Evolutionary conservation across 2,113 vertebrate species (phyloP), one percentile per base, ranked within the genome.

Genomic region (Chinchilla lanigera): DNA sequence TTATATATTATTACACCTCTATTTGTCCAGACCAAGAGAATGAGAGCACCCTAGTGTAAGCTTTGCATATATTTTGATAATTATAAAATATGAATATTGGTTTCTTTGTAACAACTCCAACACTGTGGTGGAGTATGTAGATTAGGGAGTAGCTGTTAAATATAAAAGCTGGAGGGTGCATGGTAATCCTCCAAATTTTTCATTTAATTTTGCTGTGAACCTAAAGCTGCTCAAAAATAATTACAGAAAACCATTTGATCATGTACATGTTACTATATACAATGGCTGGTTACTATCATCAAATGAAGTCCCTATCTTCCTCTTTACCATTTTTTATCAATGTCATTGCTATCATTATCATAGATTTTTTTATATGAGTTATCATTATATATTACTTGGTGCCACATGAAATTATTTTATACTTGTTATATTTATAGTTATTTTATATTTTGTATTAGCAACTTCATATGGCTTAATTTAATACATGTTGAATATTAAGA

Each of bases 111-210:
- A 56, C 13, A 71, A 54, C 2, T 54, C 56, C n/a, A 28, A 13
- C 4, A 10, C 7, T 87, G 7, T 54, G 14, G 63, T 19, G 67
- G 5, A 7, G 4, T 7, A 28, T 54, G 12, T 22, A 9, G 35
- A 28, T 86, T 16, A 3, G 35, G 26, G 7, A 2, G 22, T 1
- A 52, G 0, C 10, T 30, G 7, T 52, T n/a, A 16, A 52, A 3
- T 41, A 19, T 47, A 10, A 33, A 33, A 10, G 30, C 24, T 44
- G 54, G 26, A 58, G 28, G 17, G 35, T 5, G 3, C 17, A 56
- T 73, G 10, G n/a, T 5, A 58, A 30, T 22, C 41, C 28, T 71
- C 22, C 28, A 5, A 28, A 56, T 1, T 5, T 41, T 69, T 35
- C 26, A 41, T n/a, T 41, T 41, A 58, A 33, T 75, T 56, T 58